phyloP scores from a whole-genome alignment of 2,888 invertebrate genomes.

The Pterobdella sp. region DNA sequence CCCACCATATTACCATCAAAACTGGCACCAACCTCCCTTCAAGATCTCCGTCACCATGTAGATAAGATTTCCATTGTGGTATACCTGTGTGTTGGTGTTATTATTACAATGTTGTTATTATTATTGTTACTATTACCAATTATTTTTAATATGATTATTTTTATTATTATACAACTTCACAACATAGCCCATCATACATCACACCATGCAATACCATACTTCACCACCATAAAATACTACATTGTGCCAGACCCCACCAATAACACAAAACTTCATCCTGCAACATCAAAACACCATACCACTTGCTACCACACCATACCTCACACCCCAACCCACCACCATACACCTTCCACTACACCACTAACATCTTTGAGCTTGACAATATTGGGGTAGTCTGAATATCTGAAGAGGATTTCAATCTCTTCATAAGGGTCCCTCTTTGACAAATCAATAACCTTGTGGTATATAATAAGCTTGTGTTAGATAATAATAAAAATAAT shows the following conservation, averaged over 20 bases:
- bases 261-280: not conserved
- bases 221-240: not conserved
- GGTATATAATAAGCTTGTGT: not conserved
- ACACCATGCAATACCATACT: not conserved
- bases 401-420: conserved; percentile 87
- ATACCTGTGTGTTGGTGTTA: conserved; percentile 53
- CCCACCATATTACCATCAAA: too few relatives aligned
- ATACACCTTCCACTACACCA: conserved; percentile 26
- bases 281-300: conserved; percentile 1
- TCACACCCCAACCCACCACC: not conserved
- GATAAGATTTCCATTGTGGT: conserved; percentile 71
- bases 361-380: conserved; percentile 79
- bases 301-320: not conserved
- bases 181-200: not conserved
- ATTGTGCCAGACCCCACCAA: not conserved
- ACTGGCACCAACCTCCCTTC: conserved; percentile 61
- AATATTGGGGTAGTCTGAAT: conserved; percentile 89
- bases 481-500: not conserved
- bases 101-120: too few relatives aligned
- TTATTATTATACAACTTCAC: not conserved
- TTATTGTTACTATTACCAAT: too few relatives aligned
- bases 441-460: conserved; percentile 77
- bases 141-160: too few relatives aligned
- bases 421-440: conserved; percentile 92
- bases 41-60: conserved; percentile 88